Evolutionary conservation across 1,140 invertebrate genomes (phyloP).

Genomic region (Drosophila lacertosa): DNA sequence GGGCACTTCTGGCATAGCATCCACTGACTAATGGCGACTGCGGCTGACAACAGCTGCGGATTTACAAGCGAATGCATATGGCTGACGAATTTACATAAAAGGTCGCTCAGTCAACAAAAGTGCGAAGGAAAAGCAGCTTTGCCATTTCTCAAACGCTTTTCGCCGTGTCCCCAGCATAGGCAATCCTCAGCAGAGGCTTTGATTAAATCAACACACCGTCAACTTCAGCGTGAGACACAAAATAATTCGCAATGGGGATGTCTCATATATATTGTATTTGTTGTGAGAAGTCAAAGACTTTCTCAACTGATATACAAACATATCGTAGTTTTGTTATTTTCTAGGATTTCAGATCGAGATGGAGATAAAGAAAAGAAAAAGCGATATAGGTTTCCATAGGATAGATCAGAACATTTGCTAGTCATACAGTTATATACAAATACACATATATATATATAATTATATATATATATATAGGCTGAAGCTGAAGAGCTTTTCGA

Average conservation of each 20-base stretch:
- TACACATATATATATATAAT: no score
- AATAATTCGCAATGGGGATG: neutral
- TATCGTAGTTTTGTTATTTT: neutral
- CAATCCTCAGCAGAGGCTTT: constrained; percentile 6
- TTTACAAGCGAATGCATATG: constrained; percentile 78
- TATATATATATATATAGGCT: no score
- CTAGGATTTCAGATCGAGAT: no score
- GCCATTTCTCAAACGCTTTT: constrained; percentile 55
- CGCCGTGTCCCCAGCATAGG: constrained; percentile 9
- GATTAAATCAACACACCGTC: constrained; percentile 21
- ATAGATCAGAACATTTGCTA: no score
- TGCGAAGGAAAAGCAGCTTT: constrained; percentile 32
- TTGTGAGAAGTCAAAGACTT: neutral
- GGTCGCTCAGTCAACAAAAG: constrained; percentile 63
- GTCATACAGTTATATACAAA: no score
- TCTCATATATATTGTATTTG: constrained; percentile 11
- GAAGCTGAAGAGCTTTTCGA: neutral
- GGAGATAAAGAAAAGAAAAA: no score
- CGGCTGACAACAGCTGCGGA: constrained; percentile 75
- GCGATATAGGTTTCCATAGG: no score
- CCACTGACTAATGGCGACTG: constrained; percentile 72
- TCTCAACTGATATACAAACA: no score
- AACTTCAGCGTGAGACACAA: neutral
- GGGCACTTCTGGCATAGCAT: constrained; percentile 53
- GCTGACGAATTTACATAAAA: constrained; percentile 73